phyloP scores from a whole-genome alignment of 2,113 vertebrate genomes.

The Tragulus kanchil region DNA sequence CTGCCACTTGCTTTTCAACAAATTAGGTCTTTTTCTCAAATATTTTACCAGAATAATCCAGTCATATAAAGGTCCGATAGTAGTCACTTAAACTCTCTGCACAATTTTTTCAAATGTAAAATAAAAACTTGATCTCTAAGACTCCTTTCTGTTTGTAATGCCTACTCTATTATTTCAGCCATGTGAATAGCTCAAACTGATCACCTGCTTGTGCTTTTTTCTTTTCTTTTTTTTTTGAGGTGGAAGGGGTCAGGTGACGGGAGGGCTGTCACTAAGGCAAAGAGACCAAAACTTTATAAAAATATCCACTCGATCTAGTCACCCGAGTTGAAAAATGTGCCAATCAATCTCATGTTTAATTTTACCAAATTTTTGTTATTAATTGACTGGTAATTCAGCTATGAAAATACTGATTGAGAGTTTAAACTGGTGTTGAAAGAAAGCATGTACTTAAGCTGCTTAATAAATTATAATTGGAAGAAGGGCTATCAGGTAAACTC shows the following conservation, averaged over 20 bases:
- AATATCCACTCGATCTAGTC: neutral
- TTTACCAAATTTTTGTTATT: neutral
- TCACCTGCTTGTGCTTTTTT: neutral
- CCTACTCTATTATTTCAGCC: neutral
- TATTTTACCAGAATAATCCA: neutral
- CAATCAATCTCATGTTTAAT: neutral
- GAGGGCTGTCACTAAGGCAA: neutral
- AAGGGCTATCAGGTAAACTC: neutral
- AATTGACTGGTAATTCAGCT: neutral
- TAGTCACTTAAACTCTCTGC: neutral
- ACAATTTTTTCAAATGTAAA: conserved; percentile 28
- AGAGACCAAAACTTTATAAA: conserved; percentile 7
- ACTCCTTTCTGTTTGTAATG: neutral
- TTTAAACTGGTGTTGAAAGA: neutral
- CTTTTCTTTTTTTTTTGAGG: neutral
- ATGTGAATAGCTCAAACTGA: neutral
- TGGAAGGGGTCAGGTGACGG: fast-evolving
- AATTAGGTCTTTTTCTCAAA: neutral
- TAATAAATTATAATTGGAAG: conserved; percentile 42
- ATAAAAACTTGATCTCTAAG: neutral
- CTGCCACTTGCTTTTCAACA: conserved; percentile 22
- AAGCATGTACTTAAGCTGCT: conserved; percentile 15
- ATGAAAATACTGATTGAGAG: neutral
- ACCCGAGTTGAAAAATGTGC: neutral
- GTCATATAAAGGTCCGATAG: neutral